A percentile compares a stretch with the other conserved stretches of the same genome.
These are phyloP conservation scores for Zaprionus camerounensis DNA, from an alignment of 1,140 invertebrate genomes.

Conservation along the genomic window DNA sequence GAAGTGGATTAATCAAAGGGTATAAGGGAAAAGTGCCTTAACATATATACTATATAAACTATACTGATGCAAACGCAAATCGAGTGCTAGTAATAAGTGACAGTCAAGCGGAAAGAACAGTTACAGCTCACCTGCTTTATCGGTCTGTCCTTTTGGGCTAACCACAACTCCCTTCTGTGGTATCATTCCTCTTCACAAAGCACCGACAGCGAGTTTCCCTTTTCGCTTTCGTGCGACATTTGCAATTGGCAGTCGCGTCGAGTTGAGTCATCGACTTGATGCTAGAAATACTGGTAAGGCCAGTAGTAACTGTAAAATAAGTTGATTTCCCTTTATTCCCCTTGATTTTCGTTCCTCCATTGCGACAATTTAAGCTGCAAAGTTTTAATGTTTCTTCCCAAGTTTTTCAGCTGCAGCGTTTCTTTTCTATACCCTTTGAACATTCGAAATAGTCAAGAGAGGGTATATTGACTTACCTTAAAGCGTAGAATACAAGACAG, in stretches of 20 bases:
- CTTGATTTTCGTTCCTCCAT: neutral
- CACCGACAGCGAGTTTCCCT: conserved; percentile 7
- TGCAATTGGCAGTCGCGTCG: conserved; percentile 78
- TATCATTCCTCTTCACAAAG: neutral
- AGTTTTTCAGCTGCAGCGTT: conserved; percentile 51
- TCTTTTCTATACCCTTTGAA: conserved; percentile 16
- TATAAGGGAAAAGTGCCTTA: neutral
- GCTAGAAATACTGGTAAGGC: conserved; percentile 35
- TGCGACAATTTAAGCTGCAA: conserved; percentile 80
- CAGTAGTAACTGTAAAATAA: conserved; percentile 36
- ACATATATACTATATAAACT: no score
- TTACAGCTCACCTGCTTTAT: conserved; percentile 37
- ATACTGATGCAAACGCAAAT: conserved; percentile 62
- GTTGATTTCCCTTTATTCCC: conserved; percentile 28
- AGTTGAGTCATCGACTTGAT: conserved; percentile 62
- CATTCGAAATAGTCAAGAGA: neutral
- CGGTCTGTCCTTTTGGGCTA: neutral
- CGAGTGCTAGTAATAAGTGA: conserved; percentile 75
- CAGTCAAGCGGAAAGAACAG: conserved; percentile 72
- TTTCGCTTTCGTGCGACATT: conserved; percentile 65
- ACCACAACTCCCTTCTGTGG: conserved; percentile 4
- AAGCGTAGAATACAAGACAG: neutral
- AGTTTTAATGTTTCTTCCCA: conserved; percentile 58
- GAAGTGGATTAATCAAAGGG: neutral
- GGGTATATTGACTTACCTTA: neutral